These are phyloP conservation scores for Pseudorectes ferrugineus DNA, from an alignment of 2,113 vertebrate genomes.

Conservation along the genomic window DNA sequence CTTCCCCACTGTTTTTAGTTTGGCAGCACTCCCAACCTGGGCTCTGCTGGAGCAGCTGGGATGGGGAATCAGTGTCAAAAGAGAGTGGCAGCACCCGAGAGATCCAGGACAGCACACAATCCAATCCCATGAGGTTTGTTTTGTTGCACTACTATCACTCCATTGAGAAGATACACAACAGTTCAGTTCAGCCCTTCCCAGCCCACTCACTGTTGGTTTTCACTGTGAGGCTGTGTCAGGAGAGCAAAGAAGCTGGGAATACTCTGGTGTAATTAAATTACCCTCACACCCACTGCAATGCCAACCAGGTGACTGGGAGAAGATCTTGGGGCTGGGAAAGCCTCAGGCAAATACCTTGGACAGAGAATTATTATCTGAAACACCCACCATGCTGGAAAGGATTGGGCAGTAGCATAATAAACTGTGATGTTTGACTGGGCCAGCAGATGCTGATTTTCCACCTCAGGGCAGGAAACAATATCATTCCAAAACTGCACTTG, in stretches of 20 bases:
- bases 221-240: not conserved
- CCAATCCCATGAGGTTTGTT: fast-evolving
- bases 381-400: not conserved
- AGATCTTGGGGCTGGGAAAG: not conserved
- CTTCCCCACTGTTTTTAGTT: fast-evolving
- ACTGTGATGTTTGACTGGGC: not conserved
- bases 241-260: not conserved
- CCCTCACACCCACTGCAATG: not conserved
- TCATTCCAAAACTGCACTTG: not conserved
- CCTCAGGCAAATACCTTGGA: not conserved
- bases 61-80: fast-evolving
- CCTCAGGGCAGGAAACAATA: not conserved
- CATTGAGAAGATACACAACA: not conserved
- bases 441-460: not conserved
- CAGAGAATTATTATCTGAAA: not conserved
- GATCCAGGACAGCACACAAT: not conserved
- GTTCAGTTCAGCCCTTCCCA: not conserved
- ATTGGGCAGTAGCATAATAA: not conserved
- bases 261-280: not conserved
- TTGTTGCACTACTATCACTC: not conserved
- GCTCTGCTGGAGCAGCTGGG: not conserved
- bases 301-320: not conserved
- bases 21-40: fast-evolving
- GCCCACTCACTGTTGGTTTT: not conserved
- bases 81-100: not conserved